Evolutionary conservation across 2,797 vertebrate species (phyloP).

Genomic region (Buphagus erythrorhynchus): DNA sequence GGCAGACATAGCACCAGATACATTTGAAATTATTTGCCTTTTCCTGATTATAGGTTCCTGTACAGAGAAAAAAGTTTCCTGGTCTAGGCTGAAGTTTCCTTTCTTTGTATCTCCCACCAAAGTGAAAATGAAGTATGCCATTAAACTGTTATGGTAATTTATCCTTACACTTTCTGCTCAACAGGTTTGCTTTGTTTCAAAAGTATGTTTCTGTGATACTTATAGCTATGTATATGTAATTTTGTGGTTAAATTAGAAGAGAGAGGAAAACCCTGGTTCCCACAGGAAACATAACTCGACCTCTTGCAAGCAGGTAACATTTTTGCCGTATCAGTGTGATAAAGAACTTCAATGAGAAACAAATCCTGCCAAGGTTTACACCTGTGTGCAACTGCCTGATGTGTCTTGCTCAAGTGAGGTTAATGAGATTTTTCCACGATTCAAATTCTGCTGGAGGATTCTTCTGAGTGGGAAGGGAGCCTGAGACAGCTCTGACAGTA

Average conservation of each 20-base stretch:
- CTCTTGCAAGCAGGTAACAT: conserved; percentile 17
- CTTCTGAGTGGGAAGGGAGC: accelerated
- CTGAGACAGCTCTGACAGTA: not conserved
- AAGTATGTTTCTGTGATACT: conserved; percentile 49
- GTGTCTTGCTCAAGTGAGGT: not conserved
- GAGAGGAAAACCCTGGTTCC: conserved; percentile 52
- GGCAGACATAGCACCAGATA: accelerated
- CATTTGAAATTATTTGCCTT: not conserved
- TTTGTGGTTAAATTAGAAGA: conserved; percentile 35
- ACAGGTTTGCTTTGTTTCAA: conserved; percentile 58
- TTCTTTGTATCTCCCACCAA: not conserved
- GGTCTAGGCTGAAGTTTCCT: not conserved
- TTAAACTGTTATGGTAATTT: conserved; percentile 49
- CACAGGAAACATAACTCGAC: conserved; percentile 27
- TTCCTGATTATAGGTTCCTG: accelerated
- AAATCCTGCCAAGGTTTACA: conserved; percentile 42
- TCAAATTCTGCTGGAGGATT: not conserved
- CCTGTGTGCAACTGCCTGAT: not conserved
- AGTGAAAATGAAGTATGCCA: conserved; percentile 2
- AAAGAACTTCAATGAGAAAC: conserved; percentile 38
- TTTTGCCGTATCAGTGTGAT: conserved; percentile 2
- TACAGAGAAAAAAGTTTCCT: not conserved
- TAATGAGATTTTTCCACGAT: not conserved
- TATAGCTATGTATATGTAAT: conserved; percentile 53
- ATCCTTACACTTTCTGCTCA: conserved; percentile 40